Conservation (phyloP, 2,888 invertebrate genomes). For the Drepanosiphum platanoidis region DNA sequence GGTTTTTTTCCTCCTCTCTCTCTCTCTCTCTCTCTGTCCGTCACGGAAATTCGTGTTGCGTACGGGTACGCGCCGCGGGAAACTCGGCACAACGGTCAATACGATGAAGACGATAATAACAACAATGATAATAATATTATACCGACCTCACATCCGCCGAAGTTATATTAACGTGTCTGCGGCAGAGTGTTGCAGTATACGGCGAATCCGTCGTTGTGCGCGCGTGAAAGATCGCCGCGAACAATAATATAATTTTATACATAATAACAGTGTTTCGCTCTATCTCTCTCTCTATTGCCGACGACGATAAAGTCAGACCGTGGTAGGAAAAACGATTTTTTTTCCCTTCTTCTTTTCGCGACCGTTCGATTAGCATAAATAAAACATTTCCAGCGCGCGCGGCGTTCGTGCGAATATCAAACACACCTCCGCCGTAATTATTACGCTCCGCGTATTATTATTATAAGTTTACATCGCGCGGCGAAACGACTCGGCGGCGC, state of each 20-base stretch:
- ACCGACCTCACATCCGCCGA: background rate
- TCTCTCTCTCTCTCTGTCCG: no score
- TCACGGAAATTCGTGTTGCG: background rate
- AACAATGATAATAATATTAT: background rate
- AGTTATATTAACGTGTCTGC: background rate
- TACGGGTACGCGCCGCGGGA: background rate
- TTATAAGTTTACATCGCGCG: no score
- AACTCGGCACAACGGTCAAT: background rate
- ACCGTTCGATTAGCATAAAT: background rate
- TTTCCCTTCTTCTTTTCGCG: background rate
- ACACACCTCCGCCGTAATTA: background rate
- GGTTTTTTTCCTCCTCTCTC: no score
- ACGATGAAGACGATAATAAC: background rate
- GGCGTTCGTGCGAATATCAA: background rate
- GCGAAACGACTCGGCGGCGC: background rate
- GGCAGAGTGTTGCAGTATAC: background rate
- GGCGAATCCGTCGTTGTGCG: background rate
- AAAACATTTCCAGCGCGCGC: conserved; percentile 8
- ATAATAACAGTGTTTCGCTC: no score
- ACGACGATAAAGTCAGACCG: background rate
- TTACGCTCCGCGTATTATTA: no score
- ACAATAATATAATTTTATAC: background rate
- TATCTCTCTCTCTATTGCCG: background rate
- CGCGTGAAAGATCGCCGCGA: background rate
- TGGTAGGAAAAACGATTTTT: background rate